These are phyloP conservation scores for Apamea sordens DNA, from an alignment of 2,888 invertebrate species.

Conservation along the genomic window DNA sequence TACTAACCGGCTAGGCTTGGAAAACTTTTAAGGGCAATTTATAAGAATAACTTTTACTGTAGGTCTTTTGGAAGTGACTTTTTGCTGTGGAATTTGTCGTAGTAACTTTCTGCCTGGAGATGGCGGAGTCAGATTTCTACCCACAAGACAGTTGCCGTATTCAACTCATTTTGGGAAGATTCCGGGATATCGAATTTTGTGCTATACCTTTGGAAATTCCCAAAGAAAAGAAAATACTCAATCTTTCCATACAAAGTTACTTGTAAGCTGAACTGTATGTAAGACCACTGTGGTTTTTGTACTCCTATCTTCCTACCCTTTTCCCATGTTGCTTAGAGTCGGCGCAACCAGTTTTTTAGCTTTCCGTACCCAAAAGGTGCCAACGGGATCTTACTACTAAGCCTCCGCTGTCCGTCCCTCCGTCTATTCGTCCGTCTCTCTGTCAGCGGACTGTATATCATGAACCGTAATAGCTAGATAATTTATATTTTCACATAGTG, in stretches of 20 bases:
- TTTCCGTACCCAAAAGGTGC: too few relatives aligned
- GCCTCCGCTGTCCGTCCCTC: too few relatives aligned
- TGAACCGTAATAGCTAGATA: too few relatives aligned
- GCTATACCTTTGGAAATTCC: neutral
- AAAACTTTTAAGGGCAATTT: constrained; percentile 29
- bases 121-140: neutral
- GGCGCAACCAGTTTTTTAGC: neutral
- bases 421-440: too few relatives aligned
- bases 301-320: neutral
- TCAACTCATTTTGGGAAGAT: neutral
- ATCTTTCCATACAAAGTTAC: neutral
- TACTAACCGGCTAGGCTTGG: neutral
- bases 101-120: neutral
- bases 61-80: neutral
- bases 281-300: neutral
- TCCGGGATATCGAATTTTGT: neutral
- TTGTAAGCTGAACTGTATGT: neutral
- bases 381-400: too few relatives aligned
- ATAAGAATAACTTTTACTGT: constrained; percentile 7
- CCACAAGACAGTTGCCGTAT: neutral
- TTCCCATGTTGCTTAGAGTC: neutral
- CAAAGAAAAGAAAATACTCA: neutral
- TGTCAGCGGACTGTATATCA: too few relatives aligned
- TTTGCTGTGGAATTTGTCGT: neutral
- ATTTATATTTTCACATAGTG: too few relatives aligned